phyloP scores from a whole-genome alignment of 2,797 vertebrate genomes.

The Anguilla marmorata region DNA sequence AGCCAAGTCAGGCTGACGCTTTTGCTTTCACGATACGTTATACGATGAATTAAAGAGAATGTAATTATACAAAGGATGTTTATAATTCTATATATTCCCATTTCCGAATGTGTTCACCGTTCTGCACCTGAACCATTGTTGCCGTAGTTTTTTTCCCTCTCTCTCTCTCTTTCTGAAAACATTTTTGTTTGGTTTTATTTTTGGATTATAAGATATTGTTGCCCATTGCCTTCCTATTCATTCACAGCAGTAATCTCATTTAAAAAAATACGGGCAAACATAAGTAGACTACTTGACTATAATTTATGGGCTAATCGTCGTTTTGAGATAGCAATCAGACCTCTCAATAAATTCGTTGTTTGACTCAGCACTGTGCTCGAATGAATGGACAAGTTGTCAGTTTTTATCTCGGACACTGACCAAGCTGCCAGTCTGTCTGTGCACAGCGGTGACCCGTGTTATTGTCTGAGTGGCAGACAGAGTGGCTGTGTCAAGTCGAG shows the following conservation, averaged over 20 bases:
- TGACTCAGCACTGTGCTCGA: constrained; percentile 41
- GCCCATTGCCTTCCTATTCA: not conserved
- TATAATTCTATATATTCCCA: not conserved
- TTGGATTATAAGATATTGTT: not conserved
- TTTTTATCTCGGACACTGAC: constrained; percentile 37
- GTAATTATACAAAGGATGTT: not conserved
- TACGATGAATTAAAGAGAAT: not conserved
- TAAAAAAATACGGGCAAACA: not conserved
- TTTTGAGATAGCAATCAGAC: not conserved
- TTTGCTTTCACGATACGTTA: not conserved
- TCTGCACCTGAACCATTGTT: constrained; percentile 9
- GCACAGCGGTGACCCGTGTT: constrained; percentile 64
- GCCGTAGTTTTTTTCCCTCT: constrained; percentile 56
- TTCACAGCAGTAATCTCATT: not conserved
- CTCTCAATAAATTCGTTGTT: constrained; percentile 38
- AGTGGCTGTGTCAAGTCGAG: constrained; percentile 76
- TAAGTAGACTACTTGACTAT: not conserved
- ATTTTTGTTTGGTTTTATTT: constrained; percentile 42
- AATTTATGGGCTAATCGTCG: not conserved
- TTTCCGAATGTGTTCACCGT: not conserved
- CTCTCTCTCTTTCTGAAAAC: constrained; percentile 32
- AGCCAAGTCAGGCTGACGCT: not conserved
- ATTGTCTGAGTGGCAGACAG: constrained; percentile 71
- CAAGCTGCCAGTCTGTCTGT: constrained; percentile 42
- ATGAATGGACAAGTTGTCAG: constrained; percentile 53